A percentile compares a stretch with the other conserved stretches of the same genome.
These are phyloP conservation scores for Drosophila suboccidentalis DNA, from an alignment of 2,888 invertebrate genomes.

Conservation along the genomic window DNA sequence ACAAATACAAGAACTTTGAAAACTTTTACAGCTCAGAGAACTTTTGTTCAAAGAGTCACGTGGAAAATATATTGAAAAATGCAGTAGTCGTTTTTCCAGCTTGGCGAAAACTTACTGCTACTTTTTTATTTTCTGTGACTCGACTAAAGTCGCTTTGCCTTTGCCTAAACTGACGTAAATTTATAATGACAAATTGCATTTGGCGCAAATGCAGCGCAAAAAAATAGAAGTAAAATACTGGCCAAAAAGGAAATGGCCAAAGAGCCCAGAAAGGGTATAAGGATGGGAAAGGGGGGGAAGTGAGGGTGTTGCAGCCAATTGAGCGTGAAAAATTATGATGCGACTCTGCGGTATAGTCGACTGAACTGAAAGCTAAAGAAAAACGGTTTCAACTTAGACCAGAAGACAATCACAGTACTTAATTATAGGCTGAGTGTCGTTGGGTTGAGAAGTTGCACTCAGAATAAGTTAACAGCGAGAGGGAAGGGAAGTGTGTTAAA, in stretches of 20 bases:
- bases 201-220: conserved; percentile 66
- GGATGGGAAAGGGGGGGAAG: too few relatives aligned
- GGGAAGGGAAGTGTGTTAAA: conserved; percentile 29
- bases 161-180: conserved; percentile 82
- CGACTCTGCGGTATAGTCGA: conserved; percentile 24
- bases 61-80: conserved; percentile 75
- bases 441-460: conserved; percentile 12
- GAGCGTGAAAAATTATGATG: conserved; percentile 79
- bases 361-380: conserved; percentile 23
- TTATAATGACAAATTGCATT: conserved; percentile 83
- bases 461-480: neutral
- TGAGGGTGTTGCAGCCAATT: conserved; percentile 61
- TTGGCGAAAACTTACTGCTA: conserved; percentile 28
- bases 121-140: conserved; percentile 22
- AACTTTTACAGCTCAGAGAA: conserved; percentile 38
- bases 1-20: conserved; percentile 10
- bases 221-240: conserved; percentile 19
- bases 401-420: conserved; percentile 61
- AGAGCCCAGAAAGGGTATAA: neutral
- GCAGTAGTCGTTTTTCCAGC: conserved; percentile 47
- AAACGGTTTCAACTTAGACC: conserved; percentile 36
- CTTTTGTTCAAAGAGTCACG: conserved; percentile 58
- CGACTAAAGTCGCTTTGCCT: conserved; percentile 46
- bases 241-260: conserved; percentile 32
- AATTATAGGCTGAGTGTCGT: conserved; percentile 58